A percentile compares a stretch with the other conserved stretches of the same genome.
Evolutionary conservation across 2,113 vertebrate genomes (phyloP).

Genomic region (Callospermophilus lateralis): DNA sequence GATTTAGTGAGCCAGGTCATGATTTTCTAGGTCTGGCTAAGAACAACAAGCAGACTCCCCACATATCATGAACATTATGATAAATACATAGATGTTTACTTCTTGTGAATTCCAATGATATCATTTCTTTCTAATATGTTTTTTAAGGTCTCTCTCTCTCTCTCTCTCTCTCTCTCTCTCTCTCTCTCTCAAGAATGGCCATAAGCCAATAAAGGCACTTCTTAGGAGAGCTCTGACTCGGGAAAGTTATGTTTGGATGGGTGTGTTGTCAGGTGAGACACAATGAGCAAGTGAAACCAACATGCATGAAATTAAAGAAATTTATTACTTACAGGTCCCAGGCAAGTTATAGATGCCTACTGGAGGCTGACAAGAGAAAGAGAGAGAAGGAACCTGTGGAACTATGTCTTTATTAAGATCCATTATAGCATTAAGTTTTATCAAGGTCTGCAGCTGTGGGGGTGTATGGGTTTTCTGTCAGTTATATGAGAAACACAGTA

Average conservation of each 20-base stretch:
- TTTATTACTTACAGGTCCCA: neutral
- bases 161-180: too few relatives aligned
- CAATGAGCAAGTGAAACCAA: neutral
- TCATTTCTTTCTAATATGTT: neutral
- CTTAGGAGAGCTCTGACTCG: rapidly evolving
- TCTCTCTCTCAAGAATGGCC: neutral
- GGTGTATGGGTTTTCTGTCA: neutral
- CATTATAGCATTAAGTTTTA: neutral
- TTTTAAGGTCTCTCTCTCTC: neutral
- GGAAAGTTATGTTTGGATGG: neutral
- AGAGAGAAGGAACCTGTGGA: neutral
- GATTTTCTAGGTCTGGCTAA: neutral
- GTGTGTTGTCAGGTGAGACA: too few relatives aligned
- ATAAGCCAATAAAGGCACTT: too few relatives aligned
- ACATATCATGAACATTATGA: neutral
- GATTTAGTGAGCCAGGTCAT: neutral
- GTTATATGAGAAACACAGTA: neutral
- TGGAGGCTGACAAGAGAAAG: neutral
- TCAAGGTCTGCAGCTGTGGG: too few relatives aligned
- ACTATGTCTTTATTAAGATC: neutral
- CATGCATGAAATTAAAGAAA: neutral
- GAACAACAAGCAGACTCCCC: neutral
- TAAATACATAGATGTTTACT: neutral
- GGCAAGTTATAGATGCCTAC: neutral
- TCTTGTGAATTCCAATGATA: neutral